Base-by-base conservation (phyloP, 2,888 invertebrate genomes). In the Zootermopsis nevadensis region DNA sequence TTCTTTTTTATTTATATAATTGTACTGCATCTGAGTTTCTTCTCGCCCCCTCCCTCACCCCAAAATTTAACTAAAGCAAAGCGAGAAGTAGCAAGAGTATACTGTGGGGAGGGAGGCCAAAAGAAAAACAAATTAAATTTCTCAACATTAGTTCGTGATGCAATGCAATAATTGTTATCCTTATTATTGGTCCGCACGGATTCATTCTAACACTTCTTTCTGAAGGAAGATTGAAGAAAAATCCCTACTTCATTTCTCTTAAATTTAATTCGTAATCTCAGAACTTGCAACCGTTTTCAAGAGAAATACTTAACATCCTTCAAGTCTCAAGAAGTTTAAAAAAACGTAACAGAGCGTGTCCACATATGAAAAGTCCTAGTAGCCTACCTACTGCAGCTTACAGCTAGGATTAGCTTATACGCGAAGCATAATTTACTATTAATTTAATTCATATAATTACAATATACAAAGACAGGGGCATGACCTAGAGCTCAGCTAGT, bases 121-220 rank as follows among this genome's bases (percentile, higher is more conserved):
- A 66, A 69, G 69, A 33, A 38, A 74, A 79, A 79, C 66, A 79
- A 79, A 79, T 79, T 66, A 79, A 66, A 35, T 60, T 79, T 66
- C 60, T 66, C 60, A 60, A 66, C 79, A 66, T 33, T 79, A 66
- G 79, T 66, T 66, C 79, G 66, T 66, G 66, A 38, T 35, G 35
- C 79, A 60, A 35, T 66, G n/a, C 35, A 66, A 66, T 79, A 79
- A 79, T 79, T 79, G 66, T 66, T 79, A 22, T 72, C 24, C 15
- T 53, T 66, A 79, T 79, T 79, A 79, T 66, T 60, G 66, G 38
- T 35, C 66, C 60, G 24, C 42, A 38, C 74, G 79, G 79, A 79
- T 79, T 66, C 79, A 12, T 66, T 66, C 33, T 60, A 35, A 35
- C 1, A 42, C 27, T 27, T 19, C 30, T 60, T 60, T 60, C 27